phyloP scores from a whole-genome alignment of 2,888 invertebrate genomes.

The Nemurella pictetii region DNA sequence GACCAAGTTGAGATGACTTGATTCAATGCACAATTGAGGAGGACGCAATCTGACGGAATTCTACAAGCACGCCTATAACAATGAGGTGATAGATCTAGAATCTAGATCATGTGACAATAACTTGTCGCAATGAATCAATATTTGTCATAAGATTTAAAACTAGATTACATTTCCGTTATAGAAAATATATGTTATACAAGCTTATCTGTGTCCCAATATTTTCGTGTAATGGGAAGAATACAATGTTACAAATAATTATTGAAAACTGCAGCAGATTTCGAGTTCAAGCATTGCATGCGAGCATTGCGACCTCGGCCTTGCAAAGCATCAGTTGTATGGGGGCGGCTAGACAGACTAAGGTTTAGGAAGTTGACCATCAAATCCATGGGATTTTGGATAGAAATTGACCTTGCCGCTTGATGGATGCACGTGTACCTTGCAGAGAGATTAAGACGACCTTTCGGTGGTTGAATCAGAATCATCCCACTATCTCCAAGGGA shows the following conservation, averaged over 20 bases:
- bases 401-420: neutral
- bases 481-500: too few relatives aligned
- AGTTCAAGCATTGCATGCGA: too few relatives aligned
- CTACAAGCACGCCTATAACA: neutral
- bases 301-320: neutral
- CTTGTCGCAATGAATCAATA: neutral
- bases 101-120: neutral
- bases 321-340: neutral
- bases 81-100: neutral
- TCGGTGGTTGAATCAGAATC: neutral
- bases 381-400: neutral
- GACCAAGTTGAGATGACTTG: neutral
- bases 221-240: too few relatives aligned
- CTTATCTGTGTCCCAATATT: too few relatives aligned
- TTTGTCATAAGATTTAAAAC: neutral
- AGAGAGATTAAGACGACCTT: neutral
- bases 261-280: too few relatives aligned
- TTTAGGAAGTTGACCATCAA: neutral
- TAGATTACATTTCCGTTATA: neutral
- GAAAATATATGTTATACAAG: too few relatives aligned
- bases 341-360: neutral
- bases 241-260: too few relatives aligned
- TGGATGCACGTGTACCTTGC: neutral
- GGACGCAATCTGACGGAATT: neutral
- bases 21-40: neutral